A percentile compares a stretch with the other conserved stretches of the same genome.
These are phyloP conservation scores for Lottia scabra DNA, from an alignment of 2,888 invertebrate species.

Conservation along the genomic window DNA sequence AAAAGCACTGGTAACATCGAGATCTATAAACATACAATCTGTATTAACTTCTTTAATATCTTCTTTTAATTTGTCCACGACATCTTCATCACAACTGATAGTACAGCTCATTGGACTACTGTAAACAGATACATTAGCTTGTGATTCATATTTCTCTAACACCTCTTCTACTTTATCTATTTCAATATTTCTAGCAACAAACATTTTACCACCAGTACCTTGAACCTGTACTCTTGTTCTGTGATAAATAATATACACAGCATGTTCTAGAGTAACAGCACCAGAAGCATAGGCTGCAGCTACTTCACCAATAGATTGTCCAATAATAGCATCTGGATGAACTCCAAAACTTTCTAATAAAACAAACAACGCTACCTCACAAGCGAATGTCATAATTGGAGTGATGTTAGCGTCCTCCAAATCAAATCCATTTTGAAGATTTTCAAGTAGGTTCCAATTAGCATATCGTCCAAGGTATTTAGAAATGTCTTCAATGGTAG, in stretches of 20 bases:
- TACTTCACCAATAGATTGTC: conserved; percentile 50
- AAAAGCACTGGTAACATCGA: conserved; percentile 40
- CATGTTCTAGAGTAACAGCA: conserved; percentile 8
- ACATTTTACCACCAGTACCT: conserved; percentile 21
- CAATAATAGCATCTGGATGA: conserved; percentile 34
- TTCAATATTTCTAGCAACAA: conserved; percentile 8
- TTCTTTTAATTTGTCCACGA: neutral
- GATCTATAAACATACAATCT: conserved; percentile 17
- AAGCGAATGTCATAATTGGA: conserved; percentile 44
- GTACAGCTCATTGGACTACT: conserved; percentile 20
- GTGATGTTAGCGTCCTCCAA: conserved; percentile 32
- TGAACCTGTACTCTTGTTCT: conserved; percentile 9
- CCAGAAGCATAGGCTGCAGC: conserved; percentile 41
- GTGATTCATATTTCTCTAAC: neutral
- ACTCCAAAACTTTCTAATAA: conserved; percentile 42
- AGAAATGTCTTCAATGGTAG: conserved; percentile 30
- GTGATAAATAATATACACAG: conserved; percentile 23
- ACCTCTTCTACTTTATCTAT: conserved; percentile 12
- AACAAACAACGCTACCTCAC: conserved; percentile 36
- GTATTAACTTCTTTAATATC: neutral
- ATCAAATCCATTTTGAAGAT: conserved; percentile 23
- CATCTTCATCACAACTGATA: conserved; percentile 15
- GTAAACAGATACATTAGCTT: conserved; percentile 13
- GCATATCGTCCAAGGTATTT: conserved; percentile 15
- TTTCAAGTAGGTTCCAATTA: conserved; percentile 24